Evolutionary conservation across 2,888 invertebrate genomes (phyloP), one percentile per base, ranked within the genome.

Genomic region (Chorisops tibialis): DNA sequence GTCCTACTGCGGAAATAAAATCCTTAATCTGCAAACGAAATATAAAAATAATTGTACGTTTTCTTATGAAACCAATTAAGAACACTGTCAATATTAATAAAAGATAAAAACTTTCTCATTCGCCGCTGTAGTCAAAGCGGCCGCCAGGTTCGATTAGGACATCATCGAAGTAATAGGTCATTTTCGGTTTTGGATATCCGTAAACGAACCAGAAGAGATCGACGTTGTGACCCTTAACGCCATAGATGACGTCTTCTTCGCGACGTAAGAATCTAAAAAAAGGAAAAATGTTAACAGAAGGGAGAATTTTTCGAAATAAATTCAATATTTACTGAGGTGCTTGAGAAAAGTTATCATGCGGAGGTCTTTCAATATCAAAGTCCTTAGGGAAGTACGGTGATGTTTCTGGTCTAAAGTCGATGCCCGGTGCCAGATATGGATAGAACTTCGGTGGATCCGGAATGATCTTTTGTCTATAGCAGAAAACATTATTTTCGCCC

Each of bases 181-280:
- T 90, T 75, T 87, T 90, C 2, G 98, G 98, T 75, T 95, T 94
- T 0, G 98, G 98, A 79, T 95, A 96, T 0, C 96, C 97, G 74
- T 94, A 93, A 12, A 97, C 92, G 77, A 92, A 95, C 89, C 96
- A 93, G 79, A 91, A 91, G 60, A 99, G 80, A 73, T 89, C 93
- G 14, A 88, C 87, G 69, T 93, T 93, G 75, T 95, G 93, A 22
- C 91, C 91, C 74, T 94, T 93, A 7, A 95, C 90, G 0, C 95
- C 97, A 75, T 95, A 97, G 70, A 94, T 91, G 0, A 87, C 85
- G 68, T 93, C 93, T 69, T 88, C 82, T 72, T 93, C 93, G 70
- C 91, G 90, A 0, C 94, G 86, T 9, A 96, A 81, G 81, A 97
- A 96, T 71, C 87, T 78, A 30, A 14, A 62, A 58, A 41, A n/a